Evolutionary conservation across 2,113 vertebrate species (phyloP), one percentile per base, ranked within the genome.

Genomic region (Meles meles): DNA sequence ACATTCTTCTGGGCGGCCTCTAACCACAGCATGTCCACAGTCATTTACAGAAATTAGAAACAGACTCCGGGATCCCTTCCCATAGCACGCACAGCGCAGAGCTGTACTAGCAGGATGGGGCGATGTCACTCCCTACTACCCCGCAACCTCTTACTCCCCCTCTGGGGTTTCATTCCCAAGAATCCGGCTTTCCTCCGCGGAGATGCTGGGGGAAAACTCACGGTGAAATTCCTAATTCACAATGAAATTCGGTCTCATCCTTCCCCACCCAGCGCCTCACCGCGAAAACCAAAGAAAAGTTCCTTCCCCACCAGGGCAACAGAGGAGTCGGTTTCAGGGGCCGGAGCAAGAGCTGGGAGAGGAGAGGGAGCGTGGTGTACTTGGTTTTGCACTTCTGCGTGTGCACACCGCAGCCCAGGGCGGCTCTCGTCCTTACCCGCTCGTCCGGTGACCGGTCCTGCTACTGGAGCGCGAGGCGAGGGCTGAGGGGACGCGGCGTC

Each of bases 1-100:
- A 95, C 96, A 97, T 94, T 97, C 98, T 96, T 94, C 95, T 7
- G 91, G 96, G 95, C 90, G 92, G 96, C 96, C 95, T 96, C 96
- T 92, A 47, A 86, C 97, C 96, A 87, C 92, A 88, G 77, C 81
- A 80, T 91, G 97, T 94, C 97, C 96, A 89, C 95, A 93, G 95
- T 80, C 92, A 83, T 97, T 87, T 95, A 74, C 97, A 97, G 94
- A 97, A 97, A 97, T 87, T 31, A 93, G 93, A 95, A 96, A 92
- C 96, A 97, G 94, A 96, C 81, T 77, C 93, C 57, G 81, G 90
- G 92, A 87, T 84, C 67, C 95, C 74, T 87, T 72, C 42, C 95
- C 76, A 34, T 2, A 37, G 83, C 88, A 87, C 61, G 95, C 95
- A 67, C 52, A 0, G 86, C 12, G 44, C 44, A 25, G 79, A 34